phyloP scores from a whole-genome alignment of 37 sponge, comb jelly and placozoan species.

The Cliona cf. orientalis region DNA sequence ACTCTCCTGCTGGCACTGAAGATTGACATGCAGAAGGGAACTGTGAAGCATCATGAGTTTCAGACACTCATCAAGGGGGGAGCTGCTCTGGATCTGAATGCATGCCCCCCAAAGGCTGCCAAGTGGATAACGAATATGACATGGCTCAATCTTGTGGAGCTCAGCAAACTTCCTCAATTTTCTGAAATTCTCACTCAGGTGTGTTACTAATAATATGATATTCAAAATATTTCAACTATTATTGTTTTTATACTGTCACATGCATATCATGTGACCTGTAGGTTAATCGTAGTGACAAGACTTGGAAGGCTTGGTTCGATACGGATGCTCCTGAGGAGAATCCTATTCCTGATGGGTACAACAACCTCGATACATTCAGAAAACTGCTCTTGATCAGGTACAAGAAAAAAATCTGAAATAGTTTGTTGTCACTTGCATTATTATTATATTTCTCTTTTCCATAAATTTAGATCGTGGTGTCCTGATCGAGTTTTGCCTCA shows the following conservation, averaged over 20 bases:
- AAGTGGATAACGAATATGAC: constrained; percentile 99
- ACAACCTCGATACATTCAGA: constrained; percentile 92
- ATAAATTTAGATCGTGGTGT: constrained; percentile 99
- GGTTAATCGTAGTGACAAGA: constrained; percentile 94
- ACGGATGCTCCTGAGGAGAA: constrained; percentile 95
- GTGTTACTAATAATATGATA: neutral
- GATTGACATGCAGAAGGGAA: constrained; percentile 93
- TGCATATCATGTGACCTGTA: neutral
- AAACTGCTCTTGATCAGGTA: constrained; percentile 93
- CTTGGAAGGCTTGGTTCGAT: constrained; percentile 99
- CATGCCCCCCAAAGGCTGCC: constrained; percentile 88
- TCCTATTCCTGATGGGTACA: constrained; percentile 95
- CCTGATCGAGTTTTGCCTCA: constrained; percentile 96
- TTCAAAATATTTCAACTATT: neutral
- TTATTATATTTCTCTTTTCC: too few relatives aligned
- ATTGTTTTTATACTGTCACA: neutral
- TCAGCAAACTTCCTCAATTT: constrained; percentile 96
- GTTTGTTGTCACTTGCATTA: too few relatives aligned
- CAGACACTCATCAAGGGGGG: constrained; percentile 99
- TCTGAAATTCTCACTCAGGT: constrained; percentile 90
- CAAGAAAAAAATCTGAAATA: too few relatives aligned
- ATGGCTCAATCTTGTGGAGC: constrained; percentile 98
- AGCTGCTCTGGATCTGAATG: constrained; percentile 98
- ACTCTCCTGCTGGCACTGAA: constrained; percentile 97
- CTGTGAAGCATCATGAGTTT: constrained; percentile 93